Evolutionary conservation across 1,140 invertebrate genomes (phyloP).

Genomic region (Tenebrio molitor): DNA sequence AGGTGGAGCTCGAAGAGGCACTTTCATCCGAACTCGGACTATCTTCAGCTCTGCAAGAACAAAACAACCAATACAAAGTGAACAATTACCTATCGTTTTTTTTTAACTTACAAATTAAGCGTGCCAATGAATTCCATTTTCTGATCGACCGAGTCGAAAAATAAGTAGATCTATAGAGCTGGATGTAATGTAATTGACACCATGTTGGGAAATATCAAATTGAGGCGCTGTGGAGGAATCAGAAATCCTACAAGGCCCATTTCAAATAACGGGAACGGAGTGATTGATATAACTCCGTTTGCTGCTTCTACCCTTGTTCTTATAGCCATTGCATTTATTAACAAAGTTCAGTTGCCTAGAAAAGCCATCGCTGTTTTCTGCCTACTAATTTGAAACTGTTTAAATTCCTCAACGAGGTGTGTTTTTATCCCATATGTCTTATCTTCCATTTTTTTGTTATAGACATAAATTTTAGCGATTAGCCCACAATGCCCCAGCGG

Average conservation of each 20-base stretch:
- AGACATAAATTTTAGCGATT: too few relatives aligned
- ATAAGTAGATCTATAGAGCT: background rate
- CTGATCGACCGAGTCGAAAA: background rate
- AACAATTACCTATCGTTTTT: conserved; percentile 5
- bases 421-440: too few relatives aligned
- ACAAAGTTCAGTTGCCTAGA: background rate
- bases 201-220: too few relatives aligned
- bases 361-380: background rate
- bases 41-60: conserved; percentile 13
- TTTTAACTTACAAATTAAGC: conserved; percentile 9
- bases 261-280: background rate
- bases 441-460: background rate
- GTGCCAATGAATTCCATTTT: background rate
- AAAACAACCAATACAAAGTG: conserved; percentile 13
- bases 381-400: too few relatives aligned
- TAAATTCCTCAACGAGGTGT: too few relatives aligned
- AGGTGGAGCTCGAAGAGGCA: background rate
- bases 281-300: background rate
- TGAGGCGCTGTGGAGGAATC: background rate
- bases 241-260: background rate
- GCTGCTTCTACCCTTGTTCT: background rate
- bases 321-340: background rate
- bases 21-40: conserved; percentile 1
- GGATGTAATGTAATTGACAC: background rate
- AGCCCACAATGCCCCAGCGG: background rate